Evolutionary conservation across 2,888 invertebrate species (phyloP).

Genomic region (Chrysodeixis includens): DNA sequence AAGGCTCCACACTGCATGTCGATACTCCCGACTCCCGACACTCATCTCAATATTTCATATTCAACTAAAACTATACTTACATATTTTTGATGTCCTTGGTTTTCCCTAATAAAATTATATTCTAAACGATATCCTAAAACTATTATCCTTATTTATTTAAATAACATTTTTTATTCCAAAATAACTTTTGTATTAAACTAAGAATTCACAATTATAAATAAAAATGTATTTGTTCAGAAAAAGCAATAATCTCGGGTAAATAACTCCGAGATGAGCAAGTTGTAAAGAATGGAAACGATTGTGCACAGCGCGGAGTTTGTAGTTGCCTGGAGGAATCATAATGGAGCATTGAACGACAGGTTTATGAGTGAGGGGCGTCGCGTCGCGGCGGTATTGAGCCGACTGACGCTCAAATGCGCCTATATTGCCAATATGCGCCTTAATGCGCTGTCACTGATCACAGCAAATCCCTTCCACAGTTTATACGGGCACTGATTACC

Average conservation of each 20-base stretch:
- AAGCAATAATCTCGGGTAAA: not conserved
- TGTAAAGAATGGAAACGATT: not conserved
- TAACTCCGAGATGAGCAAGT: not conserved
- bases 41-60: constrained; percentile 45
- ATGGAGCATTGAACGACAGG: constrained; percentile 41
- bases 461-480: constrained; percentile 47
- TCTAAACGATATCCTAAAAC: constrained; percentile 2
- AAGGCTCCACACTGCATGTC: constrained; percentile 58
- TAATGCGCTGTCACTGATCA: constrained; percentile 56
- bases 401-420: constrained; percentile 46
- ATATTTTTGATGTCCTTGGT: too few relatives aligned
- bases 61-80: constrained; percentile 33
- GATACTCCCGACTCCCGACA: constrained; percentile 61
- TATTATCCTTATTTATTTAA: not conserved
- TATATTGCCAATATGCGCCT: constrained; percentile 54
- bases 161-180: not conserved
- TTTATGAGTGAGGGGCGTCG: constrained; percentile 45
- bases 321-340: constrained; percentile 32
- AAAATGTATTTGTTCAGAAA: not conserved
- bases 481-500: constrained; percentile 43
- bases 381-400: constrained; percentile 42
- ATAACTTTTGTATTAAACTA: not conserved
- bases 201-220: too few relatives aligned
- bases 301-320: constrained; percentile 2
- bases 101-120: constrained; percentile 13